These are phyloP conservation scores for Solenopsis fugax DNA, from an alignment of 1,140 invertebrate species.

Conservation along the genomic window DNA sequence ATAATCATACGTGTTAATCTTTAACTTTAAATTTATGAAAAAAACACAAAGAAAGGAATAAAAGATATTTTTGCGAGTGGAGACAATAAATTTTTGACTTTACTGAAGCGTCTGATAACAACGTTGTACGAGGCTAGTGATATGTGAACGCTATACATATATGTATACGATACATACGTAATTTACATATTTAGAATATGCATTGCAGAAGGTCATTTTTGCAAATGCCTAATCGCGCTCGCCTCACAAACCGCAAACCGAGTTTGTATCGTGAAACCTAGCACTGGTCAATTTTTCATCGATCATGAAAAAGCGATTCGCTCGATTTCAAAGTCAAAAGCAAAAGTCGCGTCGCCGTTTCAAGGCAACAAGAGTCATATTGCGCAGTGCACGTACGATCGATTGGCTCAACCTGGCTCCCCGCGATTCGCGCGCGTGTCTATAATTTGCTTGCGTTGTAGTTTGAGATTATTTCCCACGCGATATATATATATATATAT, in stretches of 20 bases:
- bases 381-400: conserved; percentile 38
- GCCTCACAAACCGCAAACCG: too few species aligned
- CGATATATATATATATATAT: too few species aligned
- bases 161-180: background rate
- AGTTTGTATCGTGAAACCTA: background rate
- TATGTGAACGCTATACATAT: background rate
- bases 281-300: background rate
- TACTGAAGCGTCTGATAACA: background rate
- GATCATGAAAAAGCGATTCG: background rate
- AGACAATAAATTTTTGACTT: too few species aligned
- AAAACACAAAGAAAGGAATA: background rate
- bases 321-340: conserved; percentile 13
- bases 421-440: background rate
- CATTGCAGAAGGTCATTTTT: background rate
- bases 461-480: background rate
- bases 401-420: background rate
- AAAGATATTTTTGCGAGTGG: background rate
- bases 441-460: conserved; percentile 22
- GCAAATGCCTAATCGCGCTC: background rate
- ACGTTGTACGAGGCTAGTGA: background rate
- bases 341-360: background rate
- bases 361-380: conserved; percentile 34
- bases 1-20: background rate
- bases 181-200: conserved; percentile 4
- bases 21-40: background rate